These are phyloP conservation scores for Rhynchophorus ferrugineus DNA, from an alignment of 1,140 invertebrate species.

Conservation along the genomic window DNA sequence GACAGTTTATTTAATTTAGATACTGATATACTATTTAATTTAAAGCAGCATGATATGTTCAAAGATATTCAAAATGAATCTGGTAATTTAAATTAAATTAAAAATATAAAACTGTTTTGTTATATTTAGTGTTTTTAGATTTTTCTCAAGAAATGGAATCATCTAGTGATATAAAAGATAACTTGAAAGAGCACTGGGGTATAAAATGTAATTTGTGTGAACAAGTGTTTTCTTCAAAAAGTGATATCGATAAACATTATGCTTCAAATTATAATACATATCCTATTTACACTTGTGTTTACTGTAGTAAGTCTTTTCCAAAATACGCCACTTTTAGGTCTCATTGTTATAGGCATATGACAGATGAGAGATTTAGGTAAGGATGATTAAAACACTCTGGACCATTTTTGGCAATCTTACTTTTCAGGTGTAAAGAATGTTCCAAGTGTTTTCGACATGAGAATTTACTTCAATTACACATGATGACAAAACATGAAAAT, in stretches of 20 bases:
- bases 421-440: constrained; percentile 38
- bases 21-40: too few species aligned
- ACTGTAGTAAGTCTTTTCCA: constrained; percentile 38
- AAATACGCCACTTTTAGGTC: constrained; percentile 41
- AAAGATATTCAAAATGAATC: too few species aligned
- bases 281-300: constrained; percentile 39
- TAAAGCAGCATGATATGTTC: too few species aligned
- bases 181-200: too few species aligned
- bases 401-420: neutral
- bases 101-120: too few species aligned
- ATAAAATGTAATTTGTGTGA: too few species aligned
- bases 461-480: constrained; percentile 35
- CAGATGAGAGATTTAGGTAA: constrained; percentile 39
- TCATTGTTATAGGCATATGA: constrained; percentile 40
- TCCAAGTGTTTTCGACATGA: constrained; percentile 37
- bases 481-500: constrained; percentile 38
- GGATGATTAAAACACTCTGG: constrained; percentile 3
- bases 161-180: too few species aligned
- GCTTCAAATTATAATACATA: constrained; percentile 28
- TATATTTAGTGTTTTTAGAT: too few species aligned
- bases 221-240: too few species aligned
- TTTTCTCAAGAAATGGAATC: too few species aligned
- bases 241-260: constrained; percentile 36
- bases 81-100: too few species aligned
- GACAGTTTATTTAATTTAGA: too few species aligned